Conservation (phyloP, 2,888 invertebrate genomes). For the Sycophila texana region DNA sequence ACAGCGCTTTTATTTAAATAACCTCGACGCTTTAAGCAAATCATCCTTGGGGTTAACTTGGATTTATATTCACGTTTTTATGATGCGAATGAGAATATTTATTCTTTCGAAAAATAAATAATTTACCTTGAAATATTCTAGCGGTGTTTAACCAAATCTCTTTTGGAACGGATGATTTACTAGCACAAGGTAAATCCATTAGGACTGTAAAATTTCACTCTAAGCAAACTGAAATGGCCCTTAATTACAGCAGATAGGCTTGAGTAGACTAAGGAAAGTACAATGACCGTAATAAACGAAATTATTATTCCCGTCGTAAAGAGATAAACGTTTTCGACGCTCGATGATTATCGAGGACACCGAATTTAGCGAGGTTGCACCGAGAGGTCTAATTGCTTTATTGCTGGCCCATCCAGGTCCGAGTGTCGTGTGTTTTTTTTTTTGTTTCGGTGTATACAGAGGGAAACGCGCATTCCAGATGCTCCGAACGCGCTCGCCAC, state of each 20-base stretch:
- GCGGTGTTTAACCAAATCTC: background rate
- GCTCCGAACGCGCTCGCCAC: conserved; percentile 4
- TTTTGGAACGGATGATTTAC: background rate
- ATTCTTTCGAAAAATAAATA: no score
- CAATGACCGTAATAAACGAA: background rate
- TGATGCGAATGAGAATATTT: no score
- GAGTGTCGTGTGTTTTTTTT: background rate
- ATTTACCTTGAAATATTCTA: no score
- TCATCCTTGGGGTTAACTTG: no score
- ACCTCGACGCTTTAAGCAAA: no score
- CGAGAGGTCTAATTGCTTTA: conserved; percentile 34
- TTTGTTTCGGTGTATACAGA: background rate
- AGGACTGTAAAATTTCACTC: background rate
- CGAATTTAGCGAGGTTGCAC: conserved; percentile 31
- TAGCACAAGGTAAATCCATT: background rate
- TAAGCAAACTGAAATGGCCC: background rate
- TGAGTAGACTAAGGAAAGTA: background rate
- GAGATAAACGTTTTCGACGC: conserved; percentile 13
- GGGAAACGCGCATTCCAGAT: conserved; percentile 46
- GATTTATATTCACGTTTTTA: no score
- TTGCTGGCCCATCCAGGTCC: background rate
- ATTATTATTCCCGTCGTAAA: background rate
- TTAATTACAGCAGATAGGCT: background rate
- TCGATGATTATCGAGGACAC: conserved; percentile 13
- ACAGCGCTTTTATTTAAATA: no score